phyloP scores from a whole-genome alignment of 1,140 invertebrate genomes.

The Mizuhopecten yessoensis region DNA sequence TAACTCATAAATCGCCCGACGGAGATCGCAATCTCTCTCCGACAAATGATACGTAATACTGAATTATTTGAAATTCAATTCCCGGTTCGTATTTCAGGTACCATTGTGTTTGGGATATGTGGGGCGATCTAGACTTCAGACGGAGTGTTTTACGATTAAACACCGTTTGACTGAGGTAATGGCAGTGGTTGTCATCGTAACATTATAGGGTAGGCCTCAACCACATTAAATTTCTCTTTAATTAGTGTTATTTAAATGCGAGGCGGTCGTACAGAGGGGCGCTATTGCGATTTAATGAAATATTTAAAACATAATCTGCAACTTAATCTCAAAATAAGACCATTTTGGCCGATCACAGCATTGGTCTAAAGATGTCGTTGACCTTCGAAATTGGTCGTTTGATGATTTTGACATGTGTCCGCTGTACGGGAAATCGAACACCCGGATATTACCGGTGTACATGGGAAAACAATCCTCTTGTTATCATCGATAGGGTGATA shows the following conservation, averaged over 20 bases:
- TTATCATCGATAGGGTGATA: neutral
- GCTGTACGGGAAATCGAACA: neutral
- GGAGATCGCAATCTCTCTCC: neutral
- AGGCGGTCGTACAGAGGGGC: neutral
- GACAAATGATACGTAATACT: neutral
- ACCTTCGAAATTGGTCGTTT: neutral
- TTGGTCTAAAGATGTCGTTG: neutral
- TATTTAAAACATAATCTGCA: neutral
- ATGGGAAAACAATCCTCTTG: neutral
- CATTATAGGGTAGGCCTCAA: neutral
- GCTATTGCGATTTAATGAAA: conserved; percentile 25
- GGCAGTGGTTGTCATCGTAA: neutral
- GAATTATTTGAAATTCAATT: conserved; percentile 22
- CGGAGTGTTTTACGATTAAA: conserved; percentile 16
- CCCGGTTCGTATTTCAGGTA: neutral
- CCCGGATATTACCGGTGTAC: conserved; percentile 10
- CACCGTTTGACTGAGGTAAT: neutral
- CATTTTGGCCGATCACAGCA: neutral
- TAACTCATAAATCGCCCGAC: neutral
- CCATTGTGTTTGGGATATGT: neutral
- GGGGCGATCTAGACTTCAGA: neutral
- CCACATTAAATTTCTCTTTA: conserved; percentile 1
- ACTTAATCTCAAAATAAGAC: neutral
- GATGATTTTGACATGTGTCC: neutral
- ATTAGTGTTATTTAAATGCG: neutral